phyloP scores from a whole-genome alignment of 2,113 vertebrate genomes.

The Oriolus oriolus region DNA sequence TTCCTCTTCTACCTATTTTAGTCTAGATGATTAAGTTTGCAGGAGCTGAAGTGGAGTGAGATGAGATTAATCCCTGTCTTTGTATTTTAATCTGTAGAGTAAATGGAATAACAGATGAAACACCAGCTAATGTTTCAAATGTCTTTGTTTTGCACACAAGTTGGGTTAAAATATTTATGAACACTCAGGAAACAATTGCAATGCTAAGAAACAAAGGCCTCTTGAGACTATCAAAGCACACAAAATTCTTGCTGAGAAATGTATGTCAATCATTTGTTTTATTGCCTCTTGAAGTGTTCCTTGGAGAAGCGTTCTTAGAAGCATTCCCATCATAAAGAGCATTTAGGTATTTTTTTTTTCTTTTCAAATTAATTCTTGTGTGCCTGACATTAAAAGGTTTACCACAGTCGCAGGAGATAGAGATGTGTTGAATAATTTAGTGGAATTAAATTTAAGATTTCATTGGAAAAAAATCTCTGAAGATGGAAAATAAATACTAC shows the following conservation, averaged over 20 bases:
- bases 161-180: neutral
- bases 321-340: neutral
- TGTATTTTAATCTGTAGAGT: neutral
- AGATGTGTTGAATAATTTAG: neutral
- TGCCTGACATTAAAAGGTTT: neutral
- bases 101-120: neutral
- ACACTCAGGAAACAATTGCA: neutral
- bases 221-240: neutral
- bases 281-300: neutral
- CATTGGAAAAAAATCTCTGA: neutral
- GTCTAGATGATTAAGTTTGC: neutral
- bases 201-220: neutral
- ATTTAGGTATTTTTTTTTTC: neutral
- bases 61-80: neutral
- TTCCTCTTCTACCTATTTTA: neutral
- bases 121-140: neutral
- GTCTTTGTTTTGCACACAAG: neutral
- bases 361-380: neutral
- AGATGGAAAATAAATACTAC: neutral
- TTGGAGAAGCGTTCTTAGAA: neutral
- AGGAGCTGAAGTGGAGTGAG: neutral
- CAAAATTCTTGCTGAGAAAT: neutral
- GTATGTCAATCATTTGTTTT: neutral
- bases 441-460: neutral
- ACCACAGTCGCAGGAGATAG: neutral